Percentiles rank a stretch among this genome's conserved stretches.
These are phyloP conservation scores for Temnothorax unifasciatus DNA, from an alignment of 2,888 invertebrate species.

Conservation along the genomic window DNA sequence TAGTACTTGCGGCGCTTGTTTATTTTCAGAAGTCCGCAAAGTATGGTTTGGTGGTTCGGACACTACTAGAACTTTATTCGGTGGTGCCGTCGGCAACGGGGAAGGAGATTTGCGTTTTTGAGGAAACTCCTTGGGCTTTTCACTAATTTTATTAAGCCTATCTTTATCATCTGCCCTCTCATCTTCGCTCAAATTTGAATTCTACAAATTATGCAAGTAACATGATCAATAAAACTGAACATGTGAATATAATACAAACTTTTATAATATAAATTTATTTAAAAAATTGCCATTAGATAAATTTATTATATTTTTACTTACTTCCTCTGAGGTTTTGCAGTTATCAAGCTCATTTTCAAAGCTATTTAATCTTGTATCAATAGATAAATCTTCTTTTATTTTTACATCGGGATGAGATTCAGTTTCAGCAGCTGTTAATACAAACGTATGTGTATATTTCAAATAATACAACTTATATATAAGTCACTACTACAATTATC, in stretches of 20 bases:
- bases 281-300: neutral
- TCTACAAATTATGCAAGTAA: constrained; percentile 45
- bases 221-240: constrained; percentile 4
- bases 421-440: constrained; percentile 64
- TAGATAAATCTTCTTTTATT: constrained; percentile 65
- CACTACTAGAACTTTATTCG: constrained; percentile 73
- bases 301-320: constrained; percentile 40
- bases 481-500: neutral
- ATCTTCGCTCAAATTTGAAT: constrained; percentile 49
- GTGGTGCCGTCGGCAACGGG: constrained; percentile 64
- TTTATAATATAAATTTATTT: neutral
- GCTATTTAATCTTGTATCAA: constrained; percentile 58
- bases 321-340: constrained; percentile 46
- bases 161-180: constrained; percentile 56
- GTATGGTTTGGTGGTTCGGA: constrained; percentile 65
- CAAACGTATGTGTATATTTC: constrained; percentile 14
- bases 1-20: constrained; percentile 37
- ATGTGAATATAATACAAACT: neutral
- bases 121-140: constrained; percentile 33
- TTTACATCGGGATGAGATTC: constrained; percentile 69
- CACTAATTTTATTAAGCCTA: constrained; percentile 56
- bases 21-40: constrained; percentile 17
- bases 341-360: constrained; percentile 53
- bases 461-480: constrained; percentile 5
- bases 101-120: constrained; percentile 67